Evolutionary conservation across 1,140 invertebrate species (phyloP), one percentile per base, ranked within the genome.

Genomic region (Adelges cooleyi): DNA sequence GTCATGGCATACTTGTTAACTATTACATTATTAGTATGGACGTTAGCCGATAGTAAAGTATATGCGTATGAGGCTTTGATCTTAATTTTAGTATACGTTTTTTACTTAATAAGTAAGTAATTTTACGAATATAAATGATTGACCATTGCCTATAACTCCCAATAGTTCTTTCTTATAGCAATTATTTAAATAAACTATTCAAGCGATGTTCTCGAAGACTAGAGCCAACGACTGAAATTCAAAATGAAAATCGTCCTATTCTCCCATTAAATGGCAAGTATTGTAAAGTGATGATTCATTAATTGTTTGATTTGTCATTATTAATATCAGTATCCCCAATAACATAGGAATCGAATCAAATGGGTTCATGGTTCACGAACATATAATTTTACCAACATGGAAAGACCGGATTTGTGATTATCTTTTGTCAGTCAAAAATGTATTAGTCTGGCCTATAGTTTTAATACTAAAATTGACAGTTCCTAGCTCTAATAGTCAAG

Each of bases 401-500:
- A 46, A 38, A 18, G 15, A 67, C 8, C 20, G 38, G 25, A 4
- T 67, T 44, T 42, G 27, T n/a, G 22, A 67, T 38, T 8, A 49
- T 15, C 11, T 62, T 15, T 62, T 62, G 33, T 29, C 11, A 2
- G 13, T 62, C 13, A 62, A 62, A 62, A 42, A 62, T 20, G 84
- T 62, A 46, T 1, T 62, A 13, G 42, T 82, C 0, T 88, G 85
- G 83, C 87, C 87, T 0, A 84, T 87, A 44, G 84, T 81, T 25
- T 72, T 88, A 33, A 11, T 84, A 4, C 78, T 93, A 5, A 83
- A 81, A 70, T 59, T 85, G 2, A 89, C 88, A 0, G 83, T 90
- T 49, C 90, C 90, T 0, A 62, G 56, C 2, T 20, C n/a, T 9
- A 48, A 62, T 62, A 62, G 27, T 36, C 8, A 4, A 20, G 56